phyloP scores from a whole-genome alignment of 2,888 invertebrate species.

The Athalia circularis region DNA sequence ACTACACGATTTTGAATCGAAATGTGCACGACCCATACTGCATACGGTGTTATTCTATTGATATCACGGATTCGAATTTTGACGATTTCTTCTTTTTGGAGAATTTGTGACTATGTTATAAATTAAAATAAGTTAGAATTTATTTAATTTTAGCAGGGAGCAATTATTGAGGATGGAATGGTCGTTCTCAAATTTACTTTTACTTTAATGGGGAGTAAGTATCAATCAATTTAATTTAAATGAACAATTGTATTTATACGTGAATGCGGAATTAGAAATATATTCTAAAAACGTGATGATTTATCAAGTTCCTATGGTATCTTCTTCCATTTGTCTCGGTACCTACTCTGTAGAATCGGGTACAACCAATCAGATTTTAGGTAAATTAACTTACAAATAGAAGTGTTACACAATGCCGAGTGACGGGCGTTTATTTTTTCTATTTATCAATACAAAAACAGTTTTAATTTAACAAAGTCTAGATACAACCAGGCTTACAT shows the following conservation, averaged over 20 bases:
- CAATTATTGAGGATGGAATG: not conserved
- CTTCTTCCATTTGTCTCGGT: slow-evolving; percentile 1
- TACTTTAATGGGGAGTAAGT: slow-evolving; percentile 20
- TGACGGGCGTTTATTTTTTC: too few relatives aligned
- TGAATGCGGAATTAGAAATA: slow-evolving; percentile 29
- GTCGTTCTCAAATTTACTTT: slow-evolving; percentile 13
- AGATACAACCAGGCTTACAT: too few relatives aligned
- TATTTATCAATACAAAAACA: too few relatives aligned
- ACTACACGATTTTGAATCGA: slow-evolving; percentile 94
- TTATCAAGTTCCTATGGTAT: slow-evolving; percentile 14
- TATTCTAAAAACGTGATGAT: slow-evolving; percentile 5
- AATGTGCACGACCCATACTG: slow-evolving; percentile 89
- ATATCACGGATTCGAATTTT: slow-evolving; percentile 42
- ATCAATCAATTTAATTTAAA: slow-evolving; percentile 23
- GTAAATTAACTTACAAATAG: not conserved
- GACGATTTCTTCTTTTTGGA: slow-evolving; percentile 16
- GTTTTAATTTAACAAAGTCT: too few relatives aligned
- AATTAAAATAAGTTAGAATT: slow-evolving; percentile 53
- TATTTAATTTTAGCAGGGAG: slow-evolving; percentile 41
- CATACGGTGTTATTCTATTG: slow-evolving; percentile 97
- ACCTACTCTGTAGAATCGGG: not conserved
- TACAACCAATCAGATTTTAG: not conserved
- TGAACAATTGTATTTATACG: slow-evolving; percentile 36
- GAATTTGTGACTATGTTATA: slow-evolving; percentile 51
- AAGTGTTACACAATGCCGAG: not conserved